Base-by-base conservation (phyloP, 2,888 invertebrate species). In the Athripsodes cinereus region DNA sequence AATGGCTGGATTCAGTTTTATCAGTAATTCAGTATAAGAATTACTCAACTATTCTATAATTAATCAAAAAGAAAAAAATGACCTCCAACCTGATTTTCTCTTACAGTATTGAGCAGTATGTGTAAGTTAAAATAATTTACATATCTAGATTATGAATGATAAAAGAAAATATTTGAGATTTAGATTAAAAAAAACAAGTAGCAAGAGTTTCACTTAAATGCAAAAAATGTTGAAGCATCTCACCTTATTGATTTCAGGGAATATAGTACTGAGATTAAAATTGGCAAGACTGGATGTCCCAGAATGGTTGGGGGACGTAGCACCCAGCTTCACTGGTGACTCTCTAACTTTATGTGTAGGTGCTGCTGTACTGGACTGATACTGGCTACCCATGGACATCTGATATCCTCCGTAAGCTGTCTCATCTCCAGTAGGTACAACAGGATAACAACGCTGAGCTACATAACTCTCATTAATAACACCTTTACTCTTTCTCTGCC, bases 251-350 rank as follows among this genome's bases (percentile, higher is more conserved):
- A 91, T 90, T 77, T 91, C 91, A 1, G 91, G 91, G 71, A 90
- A 90, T 67, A 91, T 88, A 0, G 90, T 86, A 67, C 89, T 89
- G 46, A 91, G 75, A 72, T 90, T 90, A 69, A 91, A 91, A 70
- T 90, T 91, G 1, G 90, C 87, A 34, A 86, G 71, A 55, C 81
- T 79, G 13, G 40, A 40, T 3, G 59, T 57, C 20, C 55, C 22
- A 21, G 44, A 35, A 44, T 26, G 51, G 19, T 50, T 54, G 52
- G 58, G 61, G 2, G 58, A 55, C 13, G 52, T 44, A 8, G 55
- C 22, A 2, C 26, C 52, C 13, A 13, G 22, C 26, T 50, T 50
- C 6, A 19, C 47, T 2, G 20, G 51, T 49, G 44, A 49, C 18
- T 22, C 22, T 19, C 6, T 20, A 18, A 2, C 49, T n/a, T 55